A percentile compares a stretch with the other conserved stretches of the same genome.
These are phyloP conservation scores for Pangasianodon gigas DNA, from an alignment of 2,113 vertebrate species.

Conservation along the genomic window DNA sequence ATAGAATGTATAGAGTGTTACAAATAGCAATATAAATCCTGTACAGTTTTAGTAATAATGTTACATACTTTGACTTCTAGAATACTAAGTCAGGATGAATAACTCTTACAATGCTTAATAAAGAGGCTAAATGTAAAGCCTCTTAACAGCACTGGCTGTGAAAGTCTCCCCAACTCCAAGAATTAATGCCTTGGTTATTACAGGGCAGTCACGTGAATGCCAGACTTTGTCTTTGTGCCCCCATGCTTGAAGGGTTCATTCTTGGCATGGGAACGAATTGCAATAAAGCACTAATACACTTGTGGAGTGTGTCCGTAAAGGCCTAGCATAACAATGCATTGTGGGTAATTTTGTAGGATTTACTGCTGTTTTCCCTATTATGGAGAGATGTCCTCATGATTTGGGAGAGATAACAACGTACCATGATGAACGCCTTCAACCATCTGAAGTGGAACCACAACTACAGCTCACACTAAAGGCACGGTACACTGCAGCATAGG, in stretches of 20 bases:
- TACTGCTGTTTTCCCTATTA: not conserved
- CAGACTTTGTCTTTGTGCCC: conserved; percentile 14
- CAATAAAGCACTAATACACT: not conserved
- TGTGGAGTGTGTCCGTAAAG: not conserved
- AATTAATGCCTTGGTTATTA: conserved; percentile 1
- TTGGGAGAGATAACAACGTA: not conserved
- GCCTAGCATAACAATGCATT: not conserved
- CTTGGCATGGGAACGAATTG: not conserved
- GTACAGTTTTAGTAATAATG: not conserved
- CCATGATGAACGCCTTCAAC: not conserved
- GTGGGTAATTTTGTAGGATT: not conserved
- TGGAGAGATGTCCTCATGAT: conserved; percentile 11
- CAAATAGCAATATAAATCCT: not conserved
- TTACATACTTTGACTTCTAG: not conserved
- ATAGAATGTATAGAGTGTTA: not conserved
- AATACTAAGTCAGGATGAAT: not conserved
- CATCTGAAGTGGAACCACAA: conserved; percentile 5
- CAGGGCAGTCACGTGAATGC: conserved; percentile 26
- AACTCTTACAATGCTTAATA: not conserved
- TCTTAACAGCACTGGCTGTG: not conserved
- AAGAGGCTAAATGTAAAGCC: conserved; percentile 2
- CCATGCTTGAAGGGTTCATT: conserved; percentile 11
- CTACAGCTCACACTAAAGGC: conserved; percentile 16
- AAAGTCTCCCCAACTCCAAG: not conserved
- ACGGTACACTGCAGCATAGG: not conserved